Conservation (phyloP, 2,113 vertebrate species). For the Haplotaxodon microlepis region DNA sequence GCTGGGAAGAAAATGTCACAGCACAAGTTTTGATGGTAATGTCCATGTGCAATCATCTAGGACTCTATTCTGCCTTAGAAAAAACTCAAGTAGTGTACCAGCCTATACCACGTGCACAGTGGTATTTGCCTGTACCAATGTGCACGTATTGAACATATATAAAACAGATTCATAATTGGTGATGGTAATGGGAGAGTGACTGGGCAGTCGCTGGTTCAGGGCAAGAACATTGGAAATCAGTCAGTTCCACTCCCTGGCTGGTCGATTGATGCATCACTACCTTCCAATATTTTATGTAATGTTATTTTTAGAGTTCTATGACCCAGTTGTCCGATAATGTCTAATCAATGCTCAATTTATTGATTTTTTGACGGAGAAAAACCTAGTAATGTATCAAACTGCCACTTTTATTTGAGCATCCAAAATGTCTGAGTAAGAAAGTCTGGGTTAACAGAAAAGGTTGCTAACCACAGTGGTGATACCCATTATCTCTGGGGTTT, state of each 20-base stretch:
- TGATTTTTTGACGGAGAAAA: too few species aligned
- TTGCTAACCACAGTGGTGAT: background rate
- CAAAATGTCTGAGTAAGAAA: background rate
- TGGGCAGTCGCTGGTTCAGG: background rate
- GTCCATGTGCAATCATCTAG: background rate
- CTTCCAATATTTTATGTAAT: background rate
- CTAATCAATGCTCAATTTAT: too few species aligned
- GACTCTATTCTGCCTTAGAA: constrained; percentile 48
- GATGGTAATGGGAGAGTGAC: background rate
- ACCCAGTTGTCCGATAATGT: too few species aligned
- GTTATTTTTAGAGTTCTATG: background rate
- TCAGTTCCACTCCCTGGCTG: background rate
- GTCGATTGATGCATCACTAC: too few species aligned
- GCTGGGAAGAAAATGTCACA: background rate
- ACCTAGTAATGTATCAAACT: background rate
- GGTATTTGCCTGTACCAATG: background rate
- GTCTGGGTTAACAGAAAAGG: background rate
- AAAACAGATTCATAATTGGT: background rate
- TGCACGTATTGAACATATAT: background rate
- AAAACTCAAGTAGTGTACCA: constrained; percentile 75
- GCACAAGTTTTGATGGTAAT: background rate
- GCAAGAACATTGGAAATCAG: background rate
- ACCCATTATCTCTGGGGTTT: background rate
- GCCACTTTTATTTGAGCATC: background rate
- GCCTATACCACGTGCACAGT: constrained; percentile 51